Percentiles rank a stretch among this genome's conserved stretches.
phyloP scores from a whole-genome alignment of 2,113 vertebrate species.

The Datnioides undecimradiatus region DNA sequence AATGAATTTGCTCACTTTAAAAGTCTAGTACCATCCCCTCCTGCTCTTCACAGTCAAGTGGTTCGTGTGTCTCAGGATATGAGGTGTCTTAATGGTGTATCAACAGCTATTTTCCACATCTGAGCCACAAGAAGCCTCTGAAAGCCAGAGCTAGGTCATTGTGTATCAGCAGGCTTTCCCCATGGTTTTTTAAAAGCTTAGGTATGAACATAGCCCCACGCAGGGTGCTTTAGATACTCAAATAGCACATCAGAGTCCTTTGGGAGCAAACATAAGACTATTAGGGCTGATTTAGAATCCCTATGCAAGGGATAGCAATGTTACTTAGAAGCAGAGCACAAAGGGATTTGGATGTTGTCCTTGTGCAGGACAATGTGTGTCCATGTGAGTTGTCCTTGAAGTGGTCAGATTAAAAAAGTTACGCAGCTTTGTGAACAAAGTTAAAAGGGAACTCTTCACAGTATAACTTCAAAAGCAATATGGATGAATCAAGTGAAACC shows the following conservation, averaged over 20 bases:
- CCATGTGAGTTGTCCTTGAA: constrained; percentile 55
- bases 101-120: constrained; percentile 20
- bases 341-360: constrained; percentile 62
- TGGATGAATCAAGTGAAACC: constrained; percentile 9
- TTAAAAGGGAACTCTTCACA: not conserved
- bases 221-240: constrained; percentile 50
- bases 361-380: constrained; percentile 40
- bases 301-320: constrained; percentile 51
- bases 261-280: constrained; percentile 65
- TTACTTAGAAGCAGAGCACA: constrained; percentile 50
- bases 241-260: constrained; percentile 47
- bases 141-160: constrained; percentile 43
- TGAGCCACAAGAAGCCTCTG: constrained; percentile 32
- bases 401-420: constrained; percentile 29
- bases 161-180: constrained; percentile 51
- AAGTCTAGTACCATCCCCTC: not conserved
- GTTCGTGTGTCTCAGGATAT: not conserved
- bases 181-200: constrained; percentile 46
- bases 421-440: not conserved
- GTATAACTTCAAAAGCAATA: not conserved
- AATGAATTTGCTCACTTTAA: not conserved
- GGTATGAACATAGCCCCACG: constrained; percentile 21
- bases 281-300: constrained; percentile 60
- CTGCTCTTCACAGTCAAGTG: not conserved
- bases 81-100: constrained; percentile 12